Evolutionary conservation across 2,797 vertebrate genomes (phyloP).

Genomic region (Poeciliopsis presidionis): DNA sequence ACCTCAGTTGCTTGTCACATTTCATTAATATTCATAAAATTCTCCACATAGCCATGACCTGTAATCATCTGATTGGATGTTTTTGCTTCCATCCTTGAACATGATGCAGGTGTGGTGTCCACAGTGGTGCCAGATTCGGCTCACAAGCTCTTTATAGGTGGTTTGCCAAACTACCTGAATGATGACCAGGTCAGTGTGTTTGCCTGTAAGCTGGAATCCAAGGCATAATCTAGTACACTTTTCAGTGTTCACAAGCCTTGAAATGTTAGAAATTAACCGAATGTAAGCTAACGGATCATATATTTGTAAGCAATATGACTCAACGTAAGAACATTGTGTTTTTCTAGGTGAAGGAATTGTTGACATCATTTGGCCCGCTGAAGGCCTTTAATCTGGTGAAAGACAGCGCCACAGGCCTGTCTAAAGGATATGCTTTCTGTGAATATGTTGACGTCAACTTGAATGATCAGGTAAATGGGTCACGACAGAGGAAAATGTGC

Average conservation of each 20-base stretch:
- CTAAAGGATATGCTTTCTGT: slow-evolving; percentile 95
- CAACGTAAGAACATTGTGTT: neutral
- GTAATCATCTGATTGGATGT: slow-evolving; percentile 13
- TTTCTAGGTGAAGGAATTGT: slow-evolving; percentile 89
- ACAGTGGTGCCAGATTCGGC: slow-evolving; percentile 95
- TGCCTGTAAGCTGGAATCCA: slow-evolving; percentile 1
- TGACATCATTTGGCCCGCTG: slow-evolving; percentile 92
- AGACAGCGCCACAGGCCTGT: slow-evolving; percentile 93
- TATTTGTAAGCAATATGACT: neutral
- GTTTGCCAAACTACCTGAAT: slow-evolving; percentile 93
- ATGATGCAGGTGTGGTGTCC: slow-evolving; percentile 87
- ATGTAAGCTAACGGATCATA: neutral
- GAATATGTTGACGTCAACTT: slow-evolving; percentile 97
- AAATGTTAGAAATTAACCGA: neutral
- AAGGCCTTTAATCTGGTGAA: slow-evolving; percentile 96
- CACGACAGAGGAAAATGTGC: neutral
- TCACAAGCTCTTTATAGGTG: slow-evolving; percentile 94
- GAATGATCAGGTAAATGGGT: slow-evolving; percentile 87
- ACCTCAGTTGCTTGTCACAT: slow-evolving; percentile 61
- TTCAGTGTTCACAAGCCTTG: neutral
- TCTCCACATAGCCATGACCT: neutral
- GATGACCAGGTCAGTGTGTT: slow-evolving; percentile 88
- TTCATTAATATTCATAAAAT: slow-evolving; percentile 9
- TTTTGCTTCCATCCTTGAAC: slow-evolving; percentile 8
- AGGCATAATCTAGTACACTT: neutral